phyloP scores from a whole-genome alignment of 2,113 vertebrate genomes.

The Dunckerocampus dactyliophorus region DNA sequence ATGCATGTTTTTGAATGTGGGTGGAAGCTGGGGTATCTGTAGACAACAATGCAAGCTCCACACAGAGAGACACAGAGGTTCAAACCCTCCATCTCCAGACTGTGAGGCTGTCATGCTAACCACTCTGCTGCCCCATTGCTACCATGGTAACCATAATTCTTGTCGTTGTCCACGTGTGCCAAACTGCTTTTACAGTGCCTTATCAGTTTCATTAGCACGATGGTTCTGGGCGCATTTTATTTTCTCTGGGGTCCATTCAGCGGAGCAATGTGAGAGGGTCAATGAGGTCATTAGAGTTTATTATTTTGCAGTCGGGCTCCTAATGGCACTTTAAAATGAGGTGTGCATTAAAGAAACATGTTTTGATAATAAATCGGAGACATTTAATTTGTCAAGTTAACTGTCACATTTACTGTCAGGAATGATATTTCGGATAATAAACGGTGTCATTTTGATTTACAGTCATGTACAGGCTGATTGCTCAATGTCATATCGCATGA shows the following conservation, averaged over 20 bases:
- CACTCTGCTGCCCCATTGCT: no score
- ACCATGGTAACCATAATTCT: no score
- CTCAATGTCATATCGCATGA: neutral
- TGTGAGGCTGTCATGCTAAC: no score
- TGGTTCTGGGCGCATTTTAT: neutral
- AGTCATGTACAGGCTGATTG: neutral
- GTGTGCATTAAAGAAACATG: neutral
- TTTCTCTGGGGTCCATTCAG: neutral
- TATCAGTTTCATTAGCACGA: neutral
- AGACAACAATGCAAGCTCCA: no score
- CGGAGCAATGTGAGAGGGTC: neutral
- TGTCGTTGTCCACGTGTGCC: neutral
- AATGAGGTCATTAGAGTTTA: slow-evolving; percentile 12
- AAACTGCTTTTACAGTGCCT: neutral
- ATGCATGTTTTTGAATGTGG: no score
- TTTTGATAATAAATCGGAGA: neutral
- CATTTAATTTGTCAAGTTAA: neutral
- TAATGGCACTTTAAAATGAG: neutral
- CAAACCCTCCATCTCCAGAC: no score
- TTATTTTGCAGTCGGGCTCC: neutral
- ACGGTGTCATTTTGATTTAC: neutral
- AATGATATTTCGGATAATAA: neutral
- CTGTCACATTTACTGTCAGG: neutral
- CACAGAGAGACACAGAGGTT: no score
- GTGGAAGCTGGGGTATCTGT: no score